Base-by-base conservation (phyloP, 2,797 vertebrate genomes). In the Ctenosaura bakeri region DNA sequence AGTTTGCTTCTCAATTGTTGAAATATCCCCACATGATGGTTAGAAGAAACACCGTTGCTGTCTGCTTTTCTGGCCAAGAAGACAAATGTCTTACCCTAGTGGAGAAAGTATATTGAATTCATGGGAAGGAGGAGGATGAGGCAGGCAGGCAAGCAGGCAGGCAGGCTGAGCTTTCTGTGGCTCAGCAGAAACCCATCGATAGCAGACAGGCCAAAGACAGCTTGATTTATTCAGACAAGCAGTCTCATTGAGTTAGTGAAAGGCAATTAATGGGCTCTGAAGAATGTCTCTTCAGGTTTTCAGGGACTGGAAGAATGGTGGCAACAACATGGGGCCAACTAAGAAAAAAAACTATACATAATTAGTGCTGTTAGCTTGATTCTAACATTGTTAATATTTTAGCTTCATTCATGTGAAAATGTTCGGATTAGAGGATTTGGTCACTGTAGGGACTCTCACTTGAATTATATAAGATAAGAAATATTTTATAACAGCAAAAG, bases 121-220 rank as follows among this genome's bases (percentile, higher is more conserved):
- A 87, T 80, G 66, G 46, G 35, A 92, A 86, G 16, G 88, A 80
- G 8, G 24, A 74, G 38, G 29, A 88, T 78, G 12, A 24, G 77
- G 24, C 10, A 71, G 83, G n/a, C 22, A 56, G 59, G 3, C 6
- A 78, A 88, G 71, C 24, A 66, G 20, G 4, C 4, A 66, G 29
- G 3, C 4, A 3, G 64, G 64, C 24, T 26, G 29, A 32, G 13
- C 0, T 0, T 42, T 76, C 90, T 14, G 5, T 85, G 38, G 59
- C 86, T 90, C 18, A 14, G 86, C 52, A 64, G 59, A 79, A 87
- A 0, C 42, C 38, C 50, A 32, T 85, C 66, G 46, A 8, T 50
- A 64, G 56, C 64, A 66, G 29, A 8, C 24, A 66, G 78, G 77
- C 59, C 86, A 77, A 85, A 94, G 56, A 84, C 90, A 82, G 29